Evolutionary conservation across 2,888 invertebrate genomes (phyloP).

Genomic region (Drosophila mimetica): DNA sequence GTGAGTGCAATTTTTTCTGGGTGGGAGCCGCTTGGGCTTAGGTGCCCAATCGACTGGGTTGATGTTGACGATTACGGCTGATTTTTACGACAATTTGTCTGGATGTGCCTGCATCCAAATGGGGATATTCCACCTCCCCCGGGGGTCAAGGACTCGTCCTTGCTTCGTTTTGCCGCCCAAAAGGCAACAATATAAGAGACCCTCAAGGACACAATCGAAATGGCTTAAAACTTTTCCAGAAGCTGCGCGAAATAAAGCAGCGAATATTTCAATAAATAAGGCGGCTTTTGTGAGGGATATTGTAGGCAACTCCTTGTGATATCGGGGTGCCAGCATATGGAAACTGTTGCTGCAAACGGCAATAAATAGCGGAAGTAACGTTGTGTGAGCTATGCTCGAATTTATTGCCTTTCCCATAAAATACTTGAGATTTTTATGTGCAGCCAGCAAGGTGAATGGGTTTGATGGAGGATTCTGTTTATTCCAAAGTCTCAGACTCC

Average conservation of each 20-base stretch:
- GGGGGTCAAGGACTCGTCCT: slow-evolving; percentile 63
- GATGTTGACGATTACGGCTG: slow-evolving; percentile 59
- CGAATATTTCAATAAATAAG: slow-evolving; percentile 61
- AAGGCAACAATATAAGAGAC: slow-evolving; percentile 31
- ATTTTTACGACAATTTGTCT: slow-evolving; percentile 74
- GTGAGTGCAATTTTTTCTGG: slow-evolving; percentile 47
- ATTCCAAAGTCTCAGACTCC: slow-evolving; percentile 5
- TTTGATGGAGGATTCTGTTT: neutral
- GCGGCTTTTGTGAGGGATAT: slow-evolving; percentile 24
- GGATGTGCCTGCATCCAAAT: slow-evolving; percentile 55
- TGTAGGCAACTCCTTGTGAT: slow-evolving; percentile 24
- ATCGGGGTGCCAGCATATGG: slow-evolving; percentile 57
- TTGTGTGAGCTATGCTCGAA: slow-evolving; percentile 45
- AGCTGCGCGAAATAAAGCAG: slow-evolving; percentile 34
- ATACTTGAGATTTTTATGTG: slow-evolving; percentile 56
- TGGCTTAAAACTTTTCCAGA: slow-evolving; percentile 61
- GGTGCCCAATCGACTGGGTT: slow-evolving; percentile 65
- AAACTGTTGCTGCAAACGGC: slow-evolving; percentile 61
- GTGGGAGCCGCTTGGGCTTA: neutral
- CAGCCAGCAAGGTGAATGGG: slow-evolving; percentile 33
- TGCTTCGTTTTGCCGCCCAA: neutral
- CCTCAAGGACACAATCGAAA: slow-evolving; percentile 62
- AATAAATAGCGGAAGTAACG: slow-evolving; percentile 57
- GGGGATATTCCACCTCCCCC: slow-evolving; percentile 34
- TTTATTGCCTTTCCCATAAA: slow-evolving; percentile 60